These are phyloP conservation scores for Sigmodon hispidus DNA, from an alignment of 2,113 vertebrate species.

Conservation along the genomic window DNA sequence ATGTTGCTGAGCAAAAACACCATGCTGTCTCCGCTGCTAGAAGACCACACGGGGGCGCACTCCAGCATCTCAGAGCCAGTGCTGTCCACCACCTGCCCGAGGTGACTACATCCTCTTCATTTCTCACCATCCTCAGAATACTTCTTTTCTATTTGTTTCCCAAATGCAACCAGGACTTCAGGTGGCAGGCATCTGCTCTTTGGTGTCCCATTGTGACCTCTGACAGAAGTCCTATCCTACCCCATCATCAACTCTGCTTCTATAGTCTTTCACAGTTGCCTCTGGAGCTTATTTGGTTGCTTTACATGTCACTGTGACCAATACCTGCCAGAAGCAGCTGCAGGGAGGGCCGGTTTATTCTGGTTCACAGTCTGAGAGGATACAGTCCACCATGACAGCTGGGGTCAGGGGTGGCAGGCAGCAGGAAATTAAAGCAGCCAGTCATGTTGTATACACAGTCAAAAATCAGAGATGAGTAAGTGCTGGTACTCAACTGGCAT, in stretches of 20 bases:
- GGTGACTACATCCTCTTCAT: not conserved
- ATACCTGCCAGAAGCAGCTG: not conserved
- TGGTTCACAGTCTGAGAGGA: not conserved
- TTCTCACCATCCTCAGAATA: not conserved
- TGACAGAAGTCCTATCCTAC: not conserved
- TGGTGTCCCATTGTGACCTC: not conserved
- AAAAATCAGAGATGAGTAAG: not conserved
- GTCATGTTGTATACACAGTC: not conserved
- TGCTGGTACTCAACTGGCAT: not conserved
- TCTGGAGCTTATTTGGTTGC: not conserved
- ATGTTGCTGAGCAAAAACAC: not conserved
- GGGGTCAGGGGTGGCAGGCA: not conserved
- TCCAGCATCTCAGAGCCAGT: not conserved
- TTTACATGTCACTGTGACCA: not conserved
- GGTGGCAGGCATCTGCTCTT: not conserved
- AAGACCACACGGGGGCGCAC: not conserved
- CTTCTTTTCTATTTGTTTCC: not conserved
- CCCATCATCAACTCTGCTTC: not conserved
- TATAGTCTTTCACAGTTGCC: not conserved
- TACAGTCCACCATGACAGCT: not conserved
- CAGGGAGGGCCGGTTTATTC: not conserved
- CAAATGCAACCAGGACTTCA: not conserved
- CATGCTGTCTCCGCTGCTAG: not conserved
- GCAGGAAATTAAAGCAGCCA: not conserved
- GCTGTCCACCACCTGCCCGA: fast-evolving